Evolutionary conservation across 2,888 invertebrate genomes (phyloP), one percentile per base, ranked within the genome.

Genomic region (Nyleta sp.): DNA sequence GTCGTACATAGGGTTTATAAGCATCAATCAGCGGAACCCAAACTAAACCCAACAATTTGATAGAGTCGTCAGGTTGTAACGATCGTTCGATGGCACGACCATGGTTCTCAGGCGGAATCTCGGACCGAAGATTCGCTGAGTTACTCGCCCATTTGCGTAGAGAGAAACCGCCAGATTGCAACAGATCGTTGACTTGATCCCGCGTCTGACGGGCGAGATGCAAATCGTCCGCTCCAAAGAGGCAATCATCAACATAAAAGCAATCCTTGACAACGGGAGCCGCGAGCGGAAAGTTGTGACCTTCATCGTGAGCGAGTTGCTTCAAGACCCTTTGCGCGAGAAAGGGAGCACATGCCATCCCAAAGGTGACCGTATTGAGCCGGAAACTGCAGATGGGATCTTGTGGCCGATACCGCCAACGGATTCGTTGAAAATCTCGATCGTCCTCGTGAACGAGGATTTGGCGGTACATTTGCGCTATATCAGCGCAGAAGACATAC

Each of bases 71-170:
- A 24, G 24, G 24, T 7, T 24, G 24, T n/a, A n/a, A n/a, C n/a
- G n/a, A n/a, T n/a, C 7, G 24, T 24, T 24, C 24, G 24, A 24
- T 24, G 7, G 24, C 24, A 3, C 3, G 24, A 1, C 40, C 50
- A 15, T 68, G 48, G 11, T 40, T 50, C 13, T 24, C 24, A n/a
- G 50, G 18, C 31, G 28, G 10, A 7, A 42, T 33, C 6, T 53
- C 53, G 3, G 5, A 10, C 6, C n/a, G n/a, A 3, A 57, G 17
- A 3, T 33, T 11, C 0, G 48, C 22, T 0, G 18, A 2, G 13
- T 68, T 68, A 10, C 57, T 57, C n/a, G 62, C 68, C 77, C 80
- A 77, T 31, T 74, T 77, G 2, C 64, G 53, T 2, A 74, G 53
- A 4, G 17, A 15, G 52, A 73, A 80, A 18, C 76, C 62, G 17